Base-by-base conservation (phyloP, 2,113 vertebrate species). In the Taurulus bubalis region DNA sequence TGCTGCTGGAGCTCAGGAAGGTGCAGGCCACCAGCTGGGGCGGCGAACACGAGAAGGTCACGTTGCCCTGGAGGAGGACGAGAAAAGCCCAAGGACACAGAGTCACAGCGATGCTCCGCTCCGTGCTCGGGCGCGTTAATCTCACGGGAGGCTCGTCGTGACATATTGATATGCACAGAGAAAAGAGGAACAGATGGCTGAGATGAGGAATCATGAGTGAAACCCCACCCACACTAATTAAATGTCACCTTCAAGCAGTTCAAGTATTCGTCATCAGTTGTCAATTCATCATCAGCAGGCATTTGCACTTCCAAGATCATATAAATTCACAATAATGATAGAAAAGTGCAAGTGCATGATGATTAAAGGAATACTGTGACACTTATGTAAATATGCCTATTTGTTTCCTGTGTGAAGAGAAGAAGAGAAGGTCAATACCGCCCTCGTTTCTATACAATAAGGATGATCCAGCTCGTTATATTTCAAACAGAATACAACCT, bases 41-140 rank as follows among this genome's bases (percentile, higher is more conserved):
- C 89, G 96, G 96, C 0, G 97, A 97, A 88, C 98, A 99, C 32
- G 96, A 96, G 95, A 99, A 99, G 67, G 97, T 99, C 91, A 99
- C 97, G 0, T 99, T 99, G 47, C 98, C 98, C 98, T 99, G 92
- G 8, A 87, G 87, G 83, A 84, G 12, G 76, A 34, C 34, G 34
- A 34, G 34, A 34, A 82, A 62, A 24, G 14, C 1, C 53, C 56
- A 80, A 63, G 51, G 73, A 79, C 71, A 24, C 38, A 69, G 77
- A 87, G 78, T 90, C 74, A 86, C 74, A 71, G 36, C 60, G 18
- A 14, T 58, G 59, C 65, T 60, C 66, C 40, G 72, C 49, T n/a
- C 14, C 56, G 20, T 36, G 45, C 26, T 15, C n/a, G 70, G 24
- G 60, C 26, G 14, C 49, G 6, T 42, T 3, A 32, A 32, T 58